Conservation (phyloP, 2,797 vertebrate genomes). For the Galago senegalensis region DNA sequence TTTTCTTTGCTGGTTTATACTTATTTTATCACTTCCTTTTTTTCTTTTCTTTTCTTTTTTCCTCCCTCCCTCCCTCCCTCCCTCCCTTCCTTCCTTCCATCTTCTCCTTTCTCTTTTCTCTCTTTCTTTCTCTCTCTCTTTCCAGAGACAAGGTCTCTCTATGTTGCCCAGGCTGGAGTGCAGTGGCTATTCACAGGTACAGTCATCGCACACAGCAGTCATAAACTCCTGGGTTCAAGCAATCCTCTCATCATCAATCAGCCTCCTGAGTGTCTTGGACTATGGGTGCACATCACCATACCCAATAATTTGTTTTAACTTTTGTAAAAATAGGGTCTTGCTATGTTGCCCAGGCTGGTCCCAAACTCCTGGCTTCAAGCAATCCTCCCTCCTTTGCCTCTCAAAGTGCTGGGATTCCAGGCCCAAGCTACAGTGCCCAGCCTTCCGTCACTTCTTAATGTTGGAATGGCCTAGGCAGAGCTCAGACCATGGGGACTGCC, state of each 20-base stretch:
- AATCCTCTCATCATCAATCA: not conserved
- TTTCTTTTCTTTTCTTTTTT: not conserved
- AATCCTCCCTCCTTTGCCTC: too few species aligned
- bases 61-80: too few species aligned
- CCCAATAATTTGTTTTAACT: too few species aligned
- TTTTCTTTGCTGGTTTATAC: not conserved
- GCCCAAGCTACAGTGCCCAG: too few species aligned
- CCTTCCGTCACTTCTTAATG: not conserved
- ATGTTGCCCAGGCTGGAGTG: not conserved
- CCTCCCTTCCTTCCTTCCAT: not conserved
- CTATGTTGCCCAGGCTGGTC: too few species aligned
- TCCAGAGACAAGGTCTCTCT: not conserved
- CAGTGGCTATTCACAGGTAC: not conserved
- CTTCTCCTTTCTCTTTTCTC: rapidly evolving
- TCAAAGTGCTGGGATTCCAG: too few species aligned
- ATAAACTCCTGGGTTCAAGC: not conserved
- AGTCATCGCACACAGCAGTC: not conserved
- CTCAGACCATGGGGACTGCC: too few species aligned
- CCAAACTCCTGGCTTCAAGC: too few species aligned
- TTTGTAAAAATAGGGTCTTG: too few species aligned
- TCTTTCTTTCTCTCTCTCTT: not conserved
- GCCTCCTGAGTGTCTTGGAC: not conserved
- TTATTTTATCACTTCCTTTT: not conserved
- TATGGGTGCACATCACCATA: not conserved
- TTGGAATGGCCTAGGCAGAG: not conserved